A percentile compares a stretch with the other conserved stretches of the same genome.
phyloP scores from a whole-genome alignment of 1,140 invertebrate genomes.

The Gonioctena quinquepunctata region DNA sequence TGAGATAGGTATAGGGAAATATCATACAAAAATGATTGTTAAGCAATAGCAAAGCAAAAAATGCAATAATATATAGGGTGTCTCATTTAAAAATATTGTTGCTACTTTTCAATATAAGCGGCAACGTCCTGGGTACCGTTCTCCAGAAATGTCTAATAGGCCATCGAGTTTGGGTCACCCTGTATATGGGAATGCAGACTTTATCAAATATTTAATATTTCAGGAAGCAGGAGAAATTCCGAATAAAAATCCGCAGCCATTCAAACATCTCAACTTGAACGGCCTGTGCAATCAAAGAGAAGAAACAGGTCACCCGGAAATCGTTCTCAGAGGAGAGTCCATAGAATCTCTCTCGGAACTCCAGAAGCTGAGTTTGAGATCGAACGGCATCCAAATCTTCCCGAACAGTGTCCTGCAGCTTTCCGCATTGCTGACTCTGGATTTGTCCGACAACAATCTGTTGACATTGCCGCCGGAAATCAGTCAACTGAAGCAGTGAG shows the following conservation, averaged over 20 bases:
- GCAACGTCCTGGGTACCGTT: no score
- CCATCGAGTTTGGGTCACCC: no score
- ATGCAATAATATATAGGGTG: no score
- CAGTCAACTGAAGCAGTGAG: constrained; percentile 67
- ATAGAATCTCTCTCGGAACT: constrained; percentile 53
- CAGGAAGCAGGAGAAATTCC: constrained; percentile 3
- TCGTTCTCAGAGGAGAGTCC: constrained; percentile 48
- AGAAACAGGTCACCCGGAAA: constrained; percentile 46
- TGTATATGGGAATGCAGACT: no score
- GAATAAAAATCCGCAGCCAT: not conserved
- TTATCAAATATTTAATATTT: no score
- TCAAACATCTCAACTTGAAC: constrained; percentile 50
- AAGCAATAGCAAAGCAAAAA: no score
- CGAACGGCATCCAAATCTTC: constrained; percentile 62
- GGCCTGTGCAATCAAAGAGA: constrained; percentile 42
- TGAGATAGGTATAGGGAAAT: no score
- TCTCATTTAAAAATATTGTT: no score
- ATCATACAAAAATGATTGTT: no score
- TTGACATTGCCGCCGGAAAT: constrained; percentile 65
- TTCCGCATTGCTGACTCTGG: constrained; percentile 63
- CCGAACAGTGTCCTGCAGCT: constrained; percentile 65
- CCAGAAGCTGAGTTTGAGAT: constrained; percentile 62
- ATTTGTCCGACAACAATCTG: constrained; percentile 73
- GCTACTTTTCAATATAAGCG: no score
- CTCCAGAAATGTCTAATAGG: no score